These are phyloP conservation scores for Drosophila subpulchrella DNA, from an alignment of 1,140 invertebrate species.

Conservation along the genomic window DNA sequence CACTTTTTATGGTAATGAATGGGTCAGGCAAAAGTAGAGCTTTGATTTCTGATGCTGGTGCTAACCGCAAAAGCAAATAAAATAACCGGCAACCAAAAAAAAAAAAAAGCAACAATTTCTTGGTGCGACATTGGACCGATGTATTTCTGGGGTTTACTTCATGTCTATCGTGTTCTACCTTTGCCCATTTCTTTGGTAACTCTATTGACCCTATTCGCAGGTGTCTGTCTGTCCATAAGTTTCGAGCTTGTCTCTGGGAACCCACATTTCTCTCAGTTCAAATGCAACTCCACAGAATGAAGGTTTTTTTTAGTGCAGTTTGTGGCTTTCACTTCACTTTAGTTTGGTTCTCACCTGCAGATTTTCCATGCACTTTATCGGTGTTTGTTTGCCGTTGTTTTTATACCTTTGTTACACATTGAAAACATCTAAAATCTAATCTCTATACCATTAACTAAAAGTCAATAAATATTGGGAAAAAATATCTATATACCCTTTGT, in stretches of 20 bases:
- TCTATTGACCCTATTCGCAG: constrained; percentile 70
- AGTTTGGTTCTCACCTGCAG: constrained; percentile 26
- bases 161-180: constrained; percentile 17
- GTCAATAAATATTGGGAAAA: background rate
- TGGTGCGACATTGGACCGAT: constrained; percentile 53
- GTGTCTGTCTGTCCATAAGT: constrained; percentile 36
- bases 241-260: constrained; percentile 31
- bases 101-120: constrained; percentile 38
- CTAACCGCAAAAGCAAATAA: constrained; percentile 72
- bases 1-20: constrained; percentile 50
- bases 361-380: constrained; percentile 26
- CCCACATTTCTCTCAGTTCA: constrained; percentile 11
- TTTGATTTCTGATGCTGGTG: constrained; percentile 42
- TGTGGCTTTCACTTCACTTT: constrained; percentile 46
- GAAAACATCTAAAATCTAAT: background rate
- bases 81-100: constrained; percentile 18
- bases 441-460: background rate
- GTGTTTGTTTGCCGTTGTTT: constrained; percentile 9
- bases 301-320: constrained; percentile 26
- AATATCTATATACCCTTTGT: too few species aligned
- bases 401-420: too few species aligned
- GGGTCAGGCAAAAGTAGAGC: constrained; percentile 51
- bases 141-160: constrained; percentile 26
- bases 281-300: constrained; percentile 22
- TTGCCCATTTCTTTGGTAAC: constrained; percentile 37